A percentile compares a stretch with the other conserved stretches of the same genome.
Evolutionary conservation across 2,113 vertebrate species (phyloP).

Genomic region (Apteryx mantelli): DNA sequence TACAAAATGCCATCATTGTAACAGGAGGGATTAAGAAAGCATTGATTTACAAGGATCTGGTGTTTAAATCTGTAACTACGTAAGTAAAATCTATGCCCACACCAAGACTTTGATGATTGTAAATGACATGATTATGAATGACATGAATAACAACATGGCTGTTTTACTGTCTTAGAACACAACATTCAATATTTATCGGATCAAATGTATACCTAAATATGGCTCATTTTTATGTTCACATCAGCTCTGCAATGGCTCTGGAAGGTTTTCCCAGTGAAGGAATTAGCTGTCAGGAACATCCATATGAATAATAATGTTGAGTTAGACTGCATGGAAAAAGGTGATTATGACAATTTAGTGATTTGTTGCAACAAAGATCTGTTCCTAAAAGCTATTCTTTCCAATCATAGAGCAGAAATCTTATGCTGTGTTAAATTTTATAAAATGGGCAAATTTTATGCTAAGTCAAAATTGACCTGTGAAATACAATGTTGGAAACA

Average conservation of each 20-base stretch:
- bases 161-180: background rate
- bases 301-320: background rate
- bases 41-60: background rate
- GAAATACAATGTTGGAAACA: background rate
- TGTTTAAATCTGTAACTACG: background rate
- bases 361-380: background rate
- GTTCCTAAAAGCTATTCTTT: background rate
- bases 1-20: background rate
- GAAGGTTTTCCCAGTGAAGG: background rate
- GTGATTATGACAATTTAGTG: background rate
- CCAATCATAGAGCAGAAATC: background rate
- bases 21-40: background rate
- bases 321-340: background rate
- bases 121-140: background rate
- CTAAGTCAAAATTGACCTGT: background rate
- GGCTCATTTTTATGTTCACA: background rate
- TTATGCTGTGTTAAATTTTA: background rate
- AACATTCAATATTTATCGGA: background rate
- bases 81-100: background rate
- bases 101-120: background rate
- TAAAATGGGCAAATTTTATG: background rate
- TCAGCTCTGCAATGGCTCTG: background rate
- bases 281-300: background rate
- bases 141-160: background rate
- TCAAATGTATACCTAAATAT: background rate